Percentiles rank a stretch among this genome's conserved stretches.
Evolutionary conservation across 2,888 invertebrate genomes (phyloP).

Genomic region (Zygothrica quintamaculata): DNA sequence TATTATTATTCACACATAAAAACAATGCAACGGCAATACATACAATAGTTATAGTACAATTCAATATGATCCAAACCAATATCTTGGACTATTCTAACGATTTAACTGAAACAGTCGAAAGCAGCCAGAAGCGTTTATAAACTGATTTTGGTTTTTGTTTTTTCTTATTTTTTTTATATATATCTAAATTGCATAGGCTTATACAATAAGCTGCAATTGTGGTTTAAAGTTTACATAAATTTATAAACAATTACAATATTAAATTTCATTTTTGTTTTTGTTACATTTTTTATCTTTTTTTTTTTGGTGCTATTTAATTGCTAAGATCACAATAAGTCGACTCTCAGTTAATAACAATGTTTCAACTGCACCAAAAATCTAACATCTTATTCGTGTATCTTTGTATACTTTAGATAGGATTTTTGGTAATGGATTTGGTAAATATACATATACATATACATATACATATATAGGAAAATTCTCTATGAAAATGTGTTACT

Average conservation of each 20-base stretch:
- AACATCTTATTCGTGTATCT: conserved; percentile 14
- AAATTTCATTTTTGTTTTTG: conserved; percentile 3
- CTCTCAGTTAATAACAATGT: conserved; percentile 45
- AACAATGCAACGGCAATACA: conserved; percentile 60
- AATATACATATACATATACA: no score
- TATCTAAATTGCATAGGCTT: conserved; percentile 37
- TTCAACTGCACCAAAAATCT: conserved; percentile 49
- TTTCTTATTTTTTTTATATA: no score
- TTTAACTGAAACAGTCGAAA: neutral
- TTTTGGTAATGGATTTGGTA: no score
- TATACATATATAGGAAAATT: neutral
- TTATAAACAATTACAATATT: conserved; percentile 41
- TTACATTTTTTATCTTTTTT: no score
- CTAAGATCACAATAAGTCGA: conserved; percentile 66
- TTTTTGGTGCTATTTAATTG: conserved; percentile 60
- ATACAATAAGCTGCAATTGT: conserved; percentile 15
- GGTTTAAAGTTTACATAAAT: conserved; percentile 16
- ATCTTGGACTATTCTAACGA: neutral
- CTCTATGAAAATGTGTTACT: conserved; percentile 1
- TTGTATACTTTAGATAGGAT: neutral
- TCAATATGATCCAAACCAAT: conserved; percentile 42
- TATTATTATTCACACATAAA: conserved; percentile 61
- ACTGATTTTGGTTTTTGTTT: conserved; percentile 47
- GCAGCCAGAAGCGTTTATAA: neutral
- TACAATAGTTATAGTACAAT: conserved; percentile 45